These are phyloP conservation scores for Pangasius djambal DNA, from an alignment of 2,797 vertebrate genomes.

Conservation along the genomic window DNA sequence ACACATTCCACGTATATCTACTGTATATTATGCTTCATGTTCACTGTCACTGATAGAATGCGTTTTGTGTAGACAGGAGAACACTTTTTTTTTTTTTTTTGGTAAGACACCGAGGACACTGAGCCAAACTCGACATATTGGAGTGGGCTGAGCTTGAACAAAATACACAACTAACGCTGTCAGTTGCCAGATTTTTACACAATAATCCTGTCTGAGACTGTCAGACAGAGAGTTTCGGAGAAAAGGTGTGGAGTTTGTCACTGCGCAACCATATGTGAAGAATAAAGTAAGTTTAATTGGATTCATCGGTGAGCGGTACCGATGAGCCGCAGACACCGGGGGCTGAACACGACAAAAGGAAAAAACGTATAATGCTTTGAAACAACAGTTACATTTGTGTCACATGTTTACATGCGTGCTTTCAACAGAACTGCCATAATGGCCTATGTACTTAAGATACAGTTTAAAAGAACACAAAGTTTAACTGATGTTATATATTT, in stretches of 20 bases:
- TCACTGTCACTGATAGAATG: background rate
- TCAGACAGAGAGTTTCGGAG: background rate
- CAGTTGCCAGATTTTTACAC: conserved; percentile 19
- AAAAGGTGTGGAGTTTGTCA: conserved; percentile 24
- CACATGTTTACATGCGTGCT: background rate
- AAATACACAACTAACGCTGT: background rate
- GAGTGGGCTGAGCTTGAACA: conserved; percentile 42
- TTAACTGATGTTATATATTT: background rate
- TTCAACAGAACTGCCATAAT: background rate
- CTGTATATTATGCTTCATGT: too few species aligned
- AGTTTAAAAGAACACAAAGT: background rate
- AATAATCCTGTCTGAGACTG: background rate
- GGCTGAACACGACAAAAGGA: background rate
- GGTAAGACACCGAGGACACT: background rate
- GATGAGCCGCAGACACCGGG: background rate
- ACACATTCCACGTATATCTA: background rate
- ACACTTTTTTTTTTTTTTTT: too few species aligned
- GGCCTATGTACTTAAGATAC: background rate
- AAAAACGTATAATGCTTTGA: background rate
- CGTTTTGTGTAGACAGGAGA: background rate
- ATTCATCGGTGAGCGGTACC: background rate
- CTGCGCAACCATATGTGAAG: background rate
- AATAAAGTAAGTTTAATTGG: conserved; percentile 15
- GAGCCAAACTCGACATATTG: conserved; percentile 38
- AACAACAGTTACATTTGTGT: background rate